These are phyloP conservation scores for Oscheius sp. DNA, from an alignment of 2,888 invertebrate species.

Conservation along the genomic window DNA sequence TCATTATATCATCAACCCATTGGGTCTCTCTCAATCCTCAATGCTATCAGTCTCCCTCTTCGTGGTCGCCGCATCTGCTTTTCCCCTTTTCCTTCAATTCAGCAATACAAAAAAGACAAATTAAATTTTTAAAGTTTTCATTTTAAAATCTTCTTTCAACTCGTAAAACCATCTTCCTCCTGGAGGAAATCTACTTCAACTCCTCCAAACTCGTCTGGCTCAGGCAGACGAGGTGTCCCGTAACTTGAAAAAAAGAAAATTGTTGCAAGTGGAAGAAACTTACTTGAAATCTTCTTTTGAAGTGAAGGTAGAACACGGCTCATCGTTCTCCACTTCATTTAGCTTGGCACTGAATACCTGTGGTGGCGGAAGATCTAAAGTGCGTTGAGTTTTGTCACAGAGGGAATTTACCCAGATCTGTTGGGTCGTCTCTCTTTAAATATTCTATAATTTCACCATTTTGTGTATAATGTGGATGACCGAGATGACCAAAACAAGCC, in stretches of 20 bases:
- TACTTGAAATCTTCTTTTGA: neutral
- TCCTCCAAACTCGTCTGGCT: neutral
- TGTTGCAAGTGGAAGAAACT: neutral
- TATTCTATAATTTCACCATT: neutral
- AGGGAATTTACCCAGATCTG: neutral
- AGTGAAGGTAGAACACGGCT: neutral
- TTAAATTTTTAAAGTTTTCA: slow-evolving; percentile 3
- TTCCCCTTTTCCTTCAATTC: slow-evolving; percentile 13
- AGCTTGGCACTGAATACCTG: neutral
- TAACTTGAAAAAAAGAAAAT: neutral
- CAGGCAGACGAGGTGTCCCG: neutral
- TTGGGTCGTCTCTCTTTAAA: neutral
- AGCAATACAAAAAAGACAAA: neutral
- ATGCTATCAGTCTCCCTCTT: slow-evolving; percentile 25
- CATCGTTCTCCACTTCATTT: neutral
- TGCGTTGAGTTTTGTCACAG: neutral
- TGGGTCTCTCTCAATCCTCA: slow-evolving; percentile 1
- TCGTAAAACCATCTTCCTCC: slow-evolving; percentile 10
- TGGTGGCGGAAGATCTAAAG: neutral
- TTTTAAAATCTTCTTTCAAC: neutral
- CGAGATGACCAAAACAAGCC: slow-evolving; percentile 50
- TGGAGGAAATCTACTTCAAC: neutral
- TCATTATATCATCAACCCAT: slow-evolving; percentile 28
- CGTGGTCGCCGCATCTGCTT: slow-evolving; percentile 1
- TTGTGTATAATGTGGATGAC: slow-evolving; percentile 40